phyloP scores from a whole-genome alignment of 2,113 vertebrate genomes.

The Campylomormyrus tamandua region DNA sequence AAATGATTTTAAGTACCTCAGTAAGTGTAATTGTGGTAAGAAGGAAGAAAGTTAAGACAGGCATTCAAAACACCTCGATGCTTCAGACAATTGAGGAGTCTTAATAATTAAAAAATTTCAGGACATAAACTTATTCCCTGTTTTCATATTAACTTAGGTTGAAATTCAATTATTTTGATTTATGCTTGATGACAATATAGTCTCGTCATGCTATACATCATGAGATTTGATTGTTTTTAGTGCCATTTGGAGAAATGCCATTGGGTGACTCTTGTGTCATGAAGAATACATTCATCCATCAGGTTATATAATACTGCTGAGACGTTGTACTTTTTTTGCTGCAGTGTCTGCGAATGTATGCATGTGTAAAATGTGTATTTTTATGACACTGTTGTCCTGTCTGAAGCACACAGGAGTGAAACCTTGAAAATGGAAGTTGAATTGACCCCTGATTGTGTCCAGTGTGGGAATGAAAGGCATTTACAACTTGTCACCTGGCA shows the following conservation, averaged over 20 bases:
- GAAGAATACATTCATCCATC: not conserved
- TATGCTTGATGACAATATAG: slow-evolving; percentile 12
- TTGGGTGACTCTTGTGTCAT: slow-evolving; percentile 44
- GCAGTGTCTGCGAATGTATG: not conserved
- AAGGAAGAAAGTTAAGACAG: slow-evolving; percentile 24
- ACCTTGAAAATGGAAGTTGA: not conserved
- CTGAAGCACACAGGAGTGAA: not conserved
- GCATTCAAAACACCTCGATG: slow-evolving; percentile 32
- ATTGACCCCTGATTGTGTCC: not conserved
- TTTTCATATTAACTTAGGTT: slow-evolving; percentile 14
- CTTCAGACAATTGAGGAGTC: not conserved
- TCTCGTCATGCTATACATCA: slow-evolving; percentile 49
- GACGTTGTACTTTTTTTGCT: not conserved
- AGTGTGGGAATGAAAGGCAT: not conserved
- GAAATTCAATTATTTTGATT: slow-evolving; percentile 12
- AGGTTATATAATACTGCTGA: slow-evolving; percentile 37
- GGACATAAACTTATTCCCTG: not conserved
- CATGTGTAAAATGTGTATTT: not conserved
- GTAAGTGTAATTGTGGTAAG: slow-evolving; percentile 33
- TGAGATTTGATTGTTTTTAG: slow-evolving; percentile 40
- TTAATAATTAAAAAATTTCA: slow-evolving; percentile 15
- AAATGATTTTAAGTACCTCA: slow-evolving; percentile 29
- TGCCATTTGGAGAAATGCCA: slow-evolving; percentile 55
- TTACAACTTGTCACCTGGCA: not conserved
- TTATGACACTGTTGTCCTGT: not conserved